Conservation (phyloP, 2,797 vertebrate genomes). For the Poeciliopsis infans region DNA sequence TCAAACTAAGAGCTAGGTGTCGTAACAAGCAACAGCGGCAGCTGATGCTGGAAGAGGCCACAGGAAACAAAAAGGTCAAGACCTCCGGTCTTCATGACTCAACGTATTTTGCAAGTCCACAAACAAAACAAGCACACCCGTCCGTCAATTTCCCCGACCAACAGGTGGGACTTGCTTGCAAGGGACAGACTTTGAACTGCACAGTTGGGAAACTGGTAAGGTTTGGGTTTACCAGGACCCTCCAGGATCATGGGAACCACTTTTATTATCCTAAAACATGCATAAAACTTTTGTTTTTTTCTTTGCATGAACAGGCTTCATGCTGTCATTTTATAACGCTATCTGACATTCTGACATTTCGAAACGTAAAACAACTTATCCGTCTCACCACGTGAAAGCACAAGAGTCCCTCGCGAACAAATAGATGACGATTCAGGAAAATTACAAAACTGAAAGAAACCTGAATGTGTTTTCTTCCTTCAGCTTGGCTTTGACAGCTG, state of each 20-base stretch:
- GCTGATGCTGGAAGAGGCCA: slow-evolving; percentile 49
- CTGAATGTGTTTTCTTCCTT: not conserved
- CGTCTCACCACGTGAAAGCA: not conserved
- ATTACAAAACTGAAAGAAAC: not conserved
- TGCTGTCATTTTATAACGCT: not conserved
- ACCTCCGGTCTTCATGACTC: slow-evolving; percentile 55
- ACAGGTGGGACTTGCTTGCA: slow-evolving; percentile 47
- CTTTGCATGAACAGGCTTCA: slow-evolving; percentile 5
- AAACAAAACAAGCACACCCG: slow-evolving; percentile 43
- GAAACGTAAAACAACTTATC: slow-evolving; percentile 8
- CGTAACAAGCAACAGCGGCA: slow-evolving; percentile 27
- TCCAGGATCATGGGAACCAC: slow-evolving; percentile 29
- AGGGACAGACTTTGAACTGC: slow-evolving; percentile 28
- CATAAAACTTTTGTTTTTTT: slow-evolving; percentile 19
- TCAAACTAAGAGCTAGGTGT: slow-evolving; percentile 22
- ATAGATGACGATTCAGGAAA: not conserved
- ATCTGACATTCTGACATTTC: slow-evolving; percentile 11
- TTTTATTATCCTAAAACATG: slow-evolving; percentile 19
- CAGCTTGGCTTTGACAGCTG: slow-evolving; percentile 7
- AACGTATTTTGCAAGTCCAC: slow-evolving; percentile 38
- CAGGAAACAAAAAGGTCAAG: slow-evolving; percentile 40
- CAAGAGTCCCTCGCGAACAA: not conserved
- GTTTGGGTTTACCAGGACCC: slow-evolving; percentile 38
- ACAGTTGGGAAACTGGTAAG: slow-evolving; percentile 20
- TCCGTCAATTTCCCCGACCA: slow-evolving; percentile 14